phyloP scores from a whole-genome alignment of 2,113 vertebrate genomes.

The Sus scrofa region DNA sequence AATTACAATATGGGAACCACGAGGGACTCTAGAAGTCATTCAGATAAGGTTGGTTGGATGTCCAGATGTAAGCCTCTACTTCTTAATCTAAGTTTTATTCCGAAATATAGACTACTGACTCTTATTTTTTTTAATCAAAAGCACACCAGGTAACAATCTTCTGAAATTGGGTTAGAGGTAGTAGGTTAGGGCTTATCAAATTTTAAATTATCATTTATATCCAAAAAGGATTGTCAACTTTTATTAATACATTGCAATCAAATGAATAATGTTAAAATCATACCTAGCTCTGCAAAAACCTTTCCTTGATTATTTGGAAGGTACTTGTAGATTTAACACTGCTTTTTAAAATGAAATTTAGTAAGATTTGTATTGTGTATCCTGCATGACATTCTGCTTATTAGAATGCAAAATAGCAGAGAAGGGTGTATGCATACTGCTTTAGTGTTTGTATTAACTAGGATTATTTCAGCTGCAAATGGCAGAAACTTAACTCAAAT shows the following conservation, averaged over 20 bases:
- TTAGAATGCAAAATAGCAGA: neutral
- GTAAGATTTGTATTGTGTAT: neutral
- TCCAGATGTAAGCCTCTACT: neutral
- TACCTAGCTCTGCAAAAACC: neutral
- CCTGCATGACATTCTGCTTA: neutral
- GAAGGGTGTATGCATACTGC: neutral
- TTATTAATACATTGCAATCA: neutral
- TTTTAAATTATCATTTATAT: neutral
- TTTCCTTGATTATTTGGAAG: neutral
- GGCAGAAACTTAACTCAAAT: neutral
- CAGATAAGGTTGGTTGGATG: neutral
- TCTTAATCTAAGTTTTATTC: neutral
- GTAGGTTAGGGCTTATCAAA: neutral
- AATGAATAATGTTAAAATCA: neutral
- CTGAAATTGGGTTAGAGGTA: neutral
- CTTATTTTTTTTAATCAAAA: neutral
- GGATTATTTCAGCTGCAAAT: neutral
- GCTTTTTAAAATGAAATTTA: slow-evolving; percentile 4
- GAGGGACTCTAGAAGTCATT: neutral
- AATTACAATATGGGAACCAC: neutral
- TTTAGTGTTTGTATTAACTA: neutral
- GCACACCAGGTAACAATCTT: neutral
- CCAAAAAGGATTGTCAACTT: neutral
- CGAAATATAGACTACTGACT: neutral
- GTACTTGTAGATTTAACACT: neutral